These are phyloP conservation scores for Tetramorium alpestre DNA, from an alignment of 1,140 invertebrate species.

Conservation along the genomic window DNA sequence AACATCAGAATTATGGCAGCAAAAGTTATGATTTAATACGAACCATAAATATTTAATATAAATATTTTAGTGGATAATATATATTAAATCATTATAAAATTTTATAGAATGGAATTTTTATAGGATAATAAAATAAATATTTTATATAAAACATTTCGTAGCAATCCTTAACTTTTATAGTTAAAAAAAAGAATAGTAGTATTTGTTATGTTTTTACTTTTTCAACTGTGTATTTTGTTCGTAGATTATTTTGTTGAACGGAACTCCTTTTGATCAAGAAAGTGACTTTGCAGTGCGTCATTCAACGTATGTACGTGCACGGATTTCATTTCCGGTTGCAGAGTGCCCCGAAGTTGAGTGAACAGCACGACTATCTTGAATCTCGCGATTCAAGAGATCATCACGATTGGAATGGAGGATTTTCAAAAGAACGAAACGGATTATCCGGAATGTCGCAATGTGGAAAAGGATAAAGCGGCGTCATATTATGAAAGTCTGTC, in stretches of 20 bases:
- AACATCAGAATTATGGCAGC: neutral
- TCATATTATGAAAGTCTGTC: conserved; percentile 1
- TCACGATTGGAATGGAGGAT: conserved; percentile 2
- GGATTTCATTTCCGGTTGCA: conserved; percentile 66
- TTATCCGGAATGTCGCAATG: conserved; percentile 15
- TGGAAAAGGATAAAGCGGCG: neutral
- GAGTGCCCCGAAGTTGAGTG: conserved; percentile 18
- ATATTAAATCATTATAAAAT: neutral
- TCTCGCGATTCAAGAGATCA: conserved; percentile 31
- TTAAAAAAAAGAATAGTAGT: neutral
- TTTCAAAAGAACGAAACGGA: conserved; percentile 37
- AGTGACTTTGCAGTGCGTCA: neutral
- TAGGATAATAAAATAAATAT: neutral
- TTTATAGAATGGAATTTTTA: neutral
- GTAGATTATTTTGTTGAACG: neutral
- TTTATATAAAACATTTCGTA: neutral
- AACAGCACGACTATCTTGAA: neutral
- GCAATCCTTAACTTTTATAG: neutral
- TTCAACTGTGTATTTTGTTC: conserved; percentile 14
- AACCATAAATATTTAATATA: too few species aligned
- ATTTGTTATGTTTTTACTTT: neutral
- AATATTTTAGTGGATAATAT: too few species aligned
- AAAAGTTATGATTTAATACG: neutral
- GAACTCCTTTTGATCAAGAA: conserved; percentile 20
- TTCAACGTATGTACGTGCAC: conserved; percentile 31